These are phyloP conservation scores for Polyploca ridens DNA, from an alignment of 2,888 invertebrate genomes.

Conservation along the genomic window DNA sequence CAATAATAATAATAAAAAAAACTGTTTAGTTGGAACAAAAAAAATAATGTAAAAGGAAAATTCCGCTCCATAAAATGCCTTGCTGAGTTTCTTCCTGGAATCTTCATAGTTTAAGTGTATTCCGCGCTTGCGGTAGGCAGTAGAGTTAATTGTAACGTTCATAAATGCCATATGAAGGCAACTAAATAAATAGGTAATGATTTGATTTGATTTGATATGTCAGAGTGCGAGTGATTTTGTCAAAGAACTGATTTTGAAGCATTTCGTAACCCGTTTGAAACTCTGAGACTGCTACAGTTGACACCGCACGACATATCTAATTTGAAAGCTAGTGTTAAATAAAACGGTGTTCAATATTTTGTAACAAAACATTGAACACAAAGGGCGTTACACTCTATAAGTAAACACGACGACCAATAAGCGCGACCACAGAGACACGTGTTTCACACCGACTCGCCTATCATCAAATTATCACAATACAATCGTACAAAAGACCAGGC, in stretches of 20 bases:
- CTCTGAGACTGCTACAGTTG: conserved; percentile 58
- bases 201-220: no score
- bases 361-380: conserved; percentile 83
- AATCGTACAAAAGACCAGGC: conserved; percentile 48
- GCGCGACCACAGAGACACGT: conserved; percentile 52
- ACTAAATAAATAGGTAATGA: no score
- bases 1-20: no score
- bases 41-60: no score
- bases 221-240: conserved; percentile 32
- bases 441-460: conserved; percentile 51
- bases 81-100: no score
- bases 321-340: conserved; percentile 82
- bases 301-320: conserved; percentile 75
- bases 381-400: conserved; percentile 80
- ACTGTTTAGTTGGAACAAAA: no score
- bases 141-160: no score
- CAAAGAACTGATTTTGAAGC: conserved; percentile 26
- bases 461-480: conserved; percentile 74
- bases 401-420: conserved; percentile 66
- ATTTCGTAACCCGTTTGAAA: conserved; percentile 62
- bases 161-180: no score
- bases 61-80: no score
- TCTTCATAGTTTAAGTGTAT: no score
- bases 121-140: no score
- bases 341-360: conserved; percentile 84